Evolutionary conservation across 2,888 invertebrate species (phyloP).

Genomic region (Aphrophora alni): DNA sequence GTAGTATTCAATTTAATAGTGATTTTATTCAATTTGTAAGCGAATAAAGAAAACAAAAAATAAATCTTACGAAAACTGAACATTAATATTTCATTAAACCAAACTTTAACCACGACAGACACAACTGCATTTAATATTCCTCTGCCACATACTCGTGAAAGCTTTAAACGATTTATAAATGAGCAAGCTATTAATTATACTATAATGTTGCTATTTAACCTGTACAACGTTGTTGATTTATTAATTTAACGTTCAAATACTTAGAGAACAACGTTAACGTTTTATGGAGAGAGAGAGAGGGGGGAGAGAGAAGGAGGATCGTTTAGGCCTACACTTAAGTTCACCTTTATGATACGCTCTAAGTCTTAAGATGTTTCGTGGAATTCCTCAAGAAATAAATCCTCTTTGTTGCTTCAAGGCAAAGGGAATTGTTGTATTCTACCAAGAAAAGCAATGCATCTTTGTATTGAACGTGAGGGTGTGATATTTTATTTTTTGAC

Average conservation of each 20-base stretch:
- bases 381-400: background rate
- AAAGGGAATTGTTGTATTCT: background rate
- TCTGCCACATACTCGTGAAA: background rate
- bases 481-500: too few relatives aligned
- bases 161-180: conserved; percentile 33
- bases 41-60: too few relatives aligned
- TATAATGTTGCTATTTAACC: conserved; percentile 36
- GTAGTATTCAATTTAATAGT: too few relatives aligned
- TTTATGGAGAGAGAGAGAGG: background rate
- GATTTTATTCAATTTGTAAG: too few relatives aligned
- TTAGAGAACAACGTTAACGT: background rate
- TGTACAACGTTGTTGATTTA: conserved; percentile 29
- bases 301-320: background rate
- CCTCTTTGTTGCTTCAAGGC: background rate
- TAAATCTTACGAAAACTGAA: too few relatives aligned
- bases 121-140: background rate
- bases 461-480: too few relatives aligned
- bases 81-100: too few relatives aligned
- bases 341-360: background rate
- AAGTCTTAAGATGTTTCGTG: too few relatives aligned
- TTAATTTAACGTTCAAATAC: conserved; percentile 13
- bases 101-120: background rate
- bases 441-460: too few relatives aligned
- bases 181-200: conserved; percentile 38
- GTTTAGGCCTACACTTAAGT: background rate